A percentile compares a stretch with the other conserved stretches of the same genome.
These are phyloP conservation scores for Holacanthella duospinosa DNA, from an alignment of 2,888 invertebrate species.

Conservation along the genomic window DNA sequence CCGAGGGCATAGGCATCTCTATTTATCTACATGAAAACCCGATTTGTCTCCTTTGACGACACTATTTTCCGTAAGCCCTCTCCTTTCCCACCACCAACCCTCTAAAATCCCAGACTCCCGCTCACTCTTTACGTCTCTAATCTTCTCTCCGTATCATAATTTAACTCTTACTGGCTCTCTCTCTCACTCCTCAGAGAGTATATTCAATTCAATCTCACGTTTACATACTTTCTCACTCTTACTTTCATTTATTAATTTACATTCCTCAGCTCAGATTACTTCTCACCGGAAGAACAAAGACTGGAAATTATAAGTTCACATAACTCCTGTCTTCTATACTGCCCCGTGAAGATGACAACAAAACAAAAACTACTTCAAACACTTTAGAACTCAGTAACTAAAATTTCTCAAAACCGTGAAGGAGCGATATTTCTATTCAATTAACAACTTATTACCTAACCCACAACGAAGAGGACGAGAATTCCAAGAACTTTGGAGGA, in stretches of 20 bases:
- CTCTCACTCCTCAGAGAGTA: slow-evolving; percentile 2
- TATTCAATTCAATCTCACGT: slow-evolving; percentile 1
- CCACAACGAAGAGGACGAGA: neutral
- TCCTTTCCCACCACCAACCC: neutral
- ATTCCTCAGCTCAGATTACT: neutral
- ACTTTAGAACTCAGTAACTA: neutral
- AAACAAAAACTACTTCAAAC: neutral
- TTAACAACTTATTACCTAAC: neutral
- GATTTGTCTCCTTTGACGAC: slow-evolving; percentile 33
- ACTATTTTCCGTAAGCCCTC: slow-evolving; percentile 18
- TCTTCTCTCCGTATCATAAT: slow-evolving; percentile 6
- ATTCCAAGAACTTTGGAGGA: neutral
- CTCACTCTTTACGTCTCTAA: neutral
- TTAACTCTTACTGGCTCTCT: slow-evolving; percentile 5
- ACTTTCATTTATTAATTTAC: neutral
- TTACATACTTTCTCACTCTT: slow-evolving; percentile 1
- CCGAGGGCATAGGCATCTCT: slow-evolving; percentile 12
- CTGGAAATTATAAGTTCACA: too few relatives aligned
- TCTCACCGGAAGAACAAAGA: neutral
- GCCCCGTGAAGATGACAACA: neutral
- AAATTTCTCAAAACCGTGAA: neutral
- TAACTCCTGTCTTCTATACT: neutral
- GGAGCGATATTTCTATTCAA: slow-evolving; percentile 3
- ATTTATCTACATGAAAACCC: slow-evolving; percentile 36
- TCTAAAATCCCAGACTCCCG: slow-evolving; percentile 1